These are phyloP conservation scores for Acrocyrtus sp. DNA, from an alignment of 2,888 invertebrate genomes.

Conservation along the genomic window DNA sequence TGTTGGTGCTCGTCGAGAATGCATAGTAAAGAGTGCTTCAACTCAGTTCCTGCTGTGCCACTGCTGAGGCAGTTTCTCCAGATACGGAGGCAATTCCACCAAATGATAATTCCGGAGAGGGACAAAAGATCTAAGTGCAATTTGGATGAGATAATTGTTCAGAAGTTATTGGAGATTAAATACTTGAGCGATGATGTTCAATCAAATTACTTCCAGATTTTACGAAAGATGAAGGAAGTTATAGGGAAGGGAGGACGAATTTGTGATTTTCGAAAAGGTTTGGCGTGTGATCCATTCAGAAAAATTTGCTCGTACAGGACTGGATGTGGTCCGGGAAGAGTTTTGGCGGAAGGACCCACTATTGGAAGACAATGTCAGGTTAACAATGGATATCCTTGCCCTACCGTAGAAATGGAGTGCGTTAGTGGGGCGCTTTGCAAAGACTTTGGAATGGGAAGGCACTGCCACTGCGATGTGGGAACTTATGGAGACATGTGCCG, in stretches of 20 bases:
- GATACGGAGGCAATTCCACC: slow-evolving; percentile 5
- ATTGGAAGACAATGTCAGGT: no score
- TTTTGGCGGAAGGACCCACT: slow-evolving; percentile 7
- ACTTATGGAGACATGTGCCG: slow-evolving; percentile 11
- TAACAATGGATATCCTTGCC: slow-evolving; percentile 26
- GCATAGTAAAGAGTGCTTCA: slow-evolving; percentile 11
- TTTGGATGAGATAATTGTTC: not conserved
- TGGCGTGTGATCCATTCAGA: slow-evolving; percentile 21
- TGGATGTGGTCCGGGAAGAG: slow-evolving; percentile 10
- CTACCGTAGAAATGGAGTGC: slow-evolving; percentile 7
- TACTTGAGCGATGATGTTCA: not conserved
- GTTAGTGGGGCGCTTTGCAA: slow-evolving; percentile 10
- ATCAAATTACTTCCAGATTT: not conserved
- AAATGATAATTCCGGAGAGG: slow-evolving; percentile 5
- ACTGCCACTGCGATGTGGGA: slow-evolving; percentile 2
- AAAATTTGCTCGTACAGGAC: not conserved
- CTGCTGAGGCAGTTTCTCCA: slow-evolving; percentile 1
- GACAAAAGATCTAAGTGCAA: not conserved
- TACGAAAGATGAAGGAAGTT: slow-evolving; percentile 11
- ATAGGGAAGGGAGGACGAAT: slow-evolving; percentile 2
- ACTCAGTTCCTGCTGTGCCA: not conserved
- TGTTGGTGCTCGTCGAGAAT: slow-evolving; percentile 17
- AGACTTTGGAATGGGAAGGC: slow-evolving; percentile 17
- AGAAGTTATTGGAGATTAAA: not conserved
- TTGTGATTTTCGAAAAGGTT: slow-evolving; percentile 24